Conservation (phyloP, 2,888 invertebrate species). For the Eristalinus sepulchralis region DNA sequence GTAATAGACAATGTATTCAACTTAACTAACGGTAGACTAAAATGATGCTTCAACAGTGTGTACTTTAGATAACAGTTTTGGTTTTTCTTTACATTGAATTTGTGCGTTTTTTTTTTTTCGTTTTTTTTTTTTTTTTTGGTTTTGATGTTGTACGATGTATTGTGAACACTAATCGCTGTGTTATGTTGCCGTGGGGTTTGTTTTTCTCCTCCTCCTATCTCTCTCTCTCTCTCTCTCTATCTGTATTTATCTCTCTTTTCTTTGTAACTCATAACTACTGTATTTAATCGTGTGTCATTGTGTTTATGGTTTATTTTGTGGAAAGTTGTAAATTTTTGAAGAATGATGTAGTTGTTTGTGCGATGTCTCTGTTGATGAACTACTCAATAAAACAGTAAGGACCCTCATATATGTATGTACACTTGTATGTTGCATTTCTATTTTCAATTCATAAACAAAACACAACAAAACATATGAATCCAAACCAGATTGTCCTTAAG, state of each 20-base stretch:
- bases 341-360: neutral
- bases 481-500: neutral
- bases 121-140: too few species aligned
- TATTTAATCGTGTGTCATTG: neutral
- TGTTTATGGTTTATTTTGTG: neutral
- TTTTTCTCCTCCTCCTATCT: neutral
- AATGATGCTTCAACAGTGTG: constrained; percentile 29
- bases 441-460: neutral
- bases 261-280: neutral
- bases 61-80: constrained; percentile 4
- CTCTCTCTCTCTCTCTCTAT: neutral
- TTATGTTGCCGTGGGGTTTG: constrained; percentile 10
- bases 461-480: neutral
- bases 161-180: neutral
- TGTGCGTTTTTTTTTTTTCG: constrained; percentile 21
- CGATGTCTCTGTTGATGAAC: neutral
- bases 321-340: neutral
- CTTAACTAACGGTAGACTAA: constrained; percentile 18
- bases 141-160: constrained; percentile 15
- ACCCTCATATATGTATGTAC: neutral
- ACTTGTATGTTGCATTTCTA: neutral
- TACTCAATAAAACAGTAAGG: neutral
- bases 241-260: neutral
- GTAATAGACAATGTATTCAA: constrained; percentile 13
- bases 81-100: constrained; percentile 68